phyloP scores from a whole-genome alignment of 2,113 vertebrate genomes.

The Polypterus bichir region DNA sequence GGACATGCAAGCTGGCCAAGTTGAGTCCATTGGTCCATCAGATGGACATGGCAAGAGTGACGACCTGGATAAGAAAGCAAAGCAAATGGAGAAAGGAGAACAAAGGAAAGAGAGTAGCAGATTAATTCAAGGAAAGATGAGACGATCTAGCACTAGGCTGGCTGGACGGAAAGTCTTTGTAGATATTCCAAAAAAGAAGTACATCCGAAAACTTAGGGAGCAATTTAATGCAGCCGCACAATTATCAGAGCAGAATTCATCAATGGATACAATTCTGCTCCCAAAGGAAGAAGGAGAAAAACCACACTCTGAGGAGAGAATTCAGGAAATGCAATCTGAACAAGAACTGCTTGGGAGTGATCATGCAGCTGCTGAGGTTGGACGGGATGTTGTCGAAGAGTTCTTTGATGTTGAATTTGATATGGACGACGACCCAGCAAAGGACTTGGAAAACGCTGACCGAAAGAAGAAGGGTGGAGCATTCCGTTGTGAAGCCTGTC shows the following conservation, averaged over 20 bases:
- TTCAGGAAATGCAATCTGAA: conserved; percentile 1
- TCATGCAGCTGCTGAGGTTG: conserved; percentile 18
- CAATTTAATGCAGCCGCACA: conserved; percentile 36
- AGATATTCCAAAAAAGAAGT: conserved; percentile 56
- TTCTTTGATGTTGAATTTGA: conserved; percentile 19
- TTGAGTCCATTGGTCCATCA: neutral
- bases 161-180: conserved; percentile 59
- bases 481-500: conserved; percentile 58
- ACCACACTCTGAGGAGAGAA: neutral
- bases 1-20: neutral
- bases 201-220: conserved; percentile 42
- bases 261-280: conserved; percentile 1
- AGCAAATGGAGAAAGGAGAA: conserved; percentile 29
- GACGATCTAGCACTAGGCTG: conserved; percentile 50
- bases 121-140: conserved; percentile 38
- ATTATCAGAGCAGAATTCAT: neutral
- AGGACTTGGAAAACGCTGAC: conserved; percentile 20
- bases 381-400: conserved; percentile 28
- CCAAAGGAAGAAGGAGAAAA: conserved; percentile 20
- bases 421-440: conserved; percentile 3
- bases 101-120: conserved; percentile 41
- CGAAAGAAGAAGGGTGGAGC: conserved; percentile 36
- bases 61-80: conserved; percentile 14
- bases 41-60: no score
- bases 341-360: conserved; percentile 13